Conservation (phyloP, 1,140 invertebrate genomes). For the Aculops lycopersici region DNA sequence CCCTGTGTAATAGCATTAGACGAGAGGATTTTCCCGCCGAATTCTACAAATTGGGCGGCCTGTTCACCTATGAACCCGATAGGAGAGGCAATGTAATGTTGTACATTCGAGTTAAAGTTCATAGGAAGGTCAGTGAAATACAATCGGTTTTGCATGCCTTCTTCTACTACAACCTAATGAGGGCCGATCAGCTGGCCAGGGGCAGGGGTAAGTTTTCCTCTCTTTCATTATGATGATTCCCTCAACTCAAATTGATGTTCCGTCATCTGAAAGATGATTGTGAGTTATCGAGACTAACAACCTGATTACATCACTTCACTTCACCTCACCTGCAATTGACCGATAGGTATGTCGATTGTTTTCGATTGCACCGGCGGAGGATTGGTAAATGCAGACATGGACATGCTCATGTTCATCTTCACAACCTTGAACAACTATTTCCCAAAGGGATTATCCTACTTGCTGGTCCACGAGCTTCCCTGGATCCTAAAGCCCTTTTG, state of each 20-base stretch:
- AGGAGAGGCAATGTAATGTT: conserved; percentile 1
- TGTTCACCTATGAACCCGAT: conserved; percentile 7
- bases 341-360: conserved; percentile 5
- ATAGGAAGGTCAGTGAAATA: conserved; percentile 5
- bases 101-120: conserved; percentile 8
- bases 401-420: conserved; percentile 8
- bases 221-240: neutral
- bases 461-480: conserved; percentile 9
- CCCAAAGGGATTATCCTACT: conserved; percentile 7
- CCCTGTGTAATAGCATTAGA: conserved; percentile 1
- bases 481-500: conserved; percentile 9
- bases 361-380: conserved; percentile 6
- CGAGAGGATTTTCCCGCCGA: conserved; percentile 7
- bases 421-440: conserved; percentile 7
- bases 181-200: conserved; percentile 1
- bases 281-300: conserved; percentile 3
- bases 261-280: neutral
- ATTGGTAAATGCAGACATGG: conserved; percentile 7
- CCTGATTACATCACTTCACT: no score
- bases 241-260: neutral
- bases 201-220: no score
- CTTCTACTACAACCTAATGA: conserved; percentile 1
- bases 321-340: no score
- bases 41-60: conserved; percentile 5
- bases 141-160: conserved; percentile 2